A percentile compares a stretch with the other conserved stretches of the same genome.
Evolutionary conservation across 1,140 invertebrate species (phyloP).

Genomic region (Bombus haemorrhoidalis): DNA sequence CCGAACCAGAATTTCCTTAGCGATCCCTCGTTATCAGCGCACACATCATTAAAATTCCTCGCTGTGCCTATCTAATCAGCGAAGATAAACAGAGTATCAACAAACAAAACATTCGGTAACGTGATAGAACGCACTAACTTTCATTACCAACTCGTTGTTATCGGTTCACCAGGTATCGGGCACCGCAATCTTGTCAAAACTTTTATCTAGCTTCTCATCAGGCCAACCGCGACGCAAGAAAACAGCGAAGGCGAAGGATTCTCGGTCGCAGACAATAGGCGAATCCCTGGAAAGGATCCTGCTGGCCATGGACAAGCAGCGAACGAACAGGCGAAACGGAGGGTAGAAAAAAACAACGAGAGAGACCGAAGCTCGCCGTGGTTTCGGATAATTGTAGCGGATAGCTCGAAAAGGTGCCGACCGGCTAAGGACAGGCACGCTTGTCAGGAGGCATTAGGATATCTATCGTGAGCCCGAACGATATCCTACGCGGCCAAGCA

Average conservation of each 20-base stretch:
- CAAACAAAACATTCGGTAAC: slow-evolving; percentile 10
- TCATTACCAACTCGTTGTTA: background rate
- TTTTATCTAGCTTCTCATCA: slow-evolving; percentile 67
- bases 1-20: background rate
- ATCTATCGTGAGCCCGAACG: slow-evolving; percentile 68
- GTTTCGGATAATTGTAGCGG: slow-evolving; percentile 77
- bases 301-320: background rate
- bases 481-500: slow-evolving; percentile 54
- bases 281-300: slow-evolving; percentile 55
- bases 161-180: slow-evolving; percentile 33
- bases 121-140: background rate
- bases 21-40: background rate
- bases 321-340: background rate
- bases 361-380: slow-evolving; percentile 48
- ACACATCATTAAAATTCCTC: background rate
- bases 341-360: background rate
- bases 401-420: slow-evolving; percentile 78
- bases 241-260: slow-evolving; percentile 50
- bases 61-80: background rate
- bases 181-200: slow-evolving; percentile 69
- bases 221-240: slow-evolving; percentile 47
- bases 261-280: slow-evolving; percentile 53
- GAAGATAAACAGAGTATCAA: background rate
- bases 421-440: slow-evolving; percentile 63
- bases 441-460: slow-evolving; percentile 77